Evolutionary conservation across 2,113 vertebrate genomes (phyloP).

Genomic region (Nycticryphes semicollaris): DNA sequence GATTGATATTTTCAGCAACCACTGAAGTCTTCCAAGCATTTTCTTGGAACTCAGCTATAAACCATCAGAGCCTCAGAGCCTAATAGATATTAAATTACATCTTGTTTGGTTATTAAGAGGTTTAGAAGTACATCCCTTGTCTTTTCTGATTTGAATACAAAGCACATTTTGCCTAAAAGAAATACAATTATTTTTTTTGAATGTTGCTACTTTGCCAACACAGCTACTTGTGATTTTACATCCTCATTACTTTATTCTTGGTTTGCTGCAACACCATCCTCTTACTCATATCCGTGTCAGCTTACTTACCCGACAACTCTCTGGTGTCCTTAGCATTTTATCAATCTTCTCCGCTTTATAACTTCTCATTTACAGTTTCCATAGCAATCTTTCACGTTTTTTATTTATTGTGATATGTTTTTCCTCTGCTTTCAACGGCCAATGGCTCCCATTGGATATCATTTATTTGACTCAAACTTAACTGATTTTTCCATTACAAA

Average conservation of each 20-base stretch:
- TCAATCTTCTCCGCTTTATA: background rate
- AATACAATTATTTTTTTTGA: background rate
- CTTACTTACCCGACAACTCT: background rate
- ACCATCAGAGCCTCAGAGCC: background rate
- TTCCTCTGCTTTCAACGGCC: background rate
- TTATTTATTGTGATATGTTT: background rate
- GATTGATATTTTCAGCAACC: background rate
- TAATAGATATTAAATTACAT: background rate
- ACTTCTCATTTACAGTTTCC: constrained; percentile 7
- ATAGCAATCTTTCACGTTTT: background rate
- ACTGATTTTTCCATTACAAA: background rate
- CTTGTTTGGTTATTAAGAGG: background rate
- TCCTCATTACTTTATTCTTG: background rate
- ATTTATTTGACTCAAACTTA: background rate
- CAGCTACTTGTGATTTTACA: background rate
- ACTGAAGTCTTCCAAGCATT: background rate
- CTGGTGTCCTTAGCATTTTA: background rate
- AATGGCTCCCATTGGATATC: background rate
- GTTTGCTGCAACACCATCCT: background rate
- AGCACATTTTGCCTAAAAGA: background rate
- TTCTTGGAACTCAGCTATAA: background rate
- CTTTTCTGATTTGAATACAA: background rate
- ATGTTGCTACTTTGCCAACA: background rate
- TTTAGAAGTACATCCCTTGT: background rate
- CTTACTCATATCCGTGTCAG: background rate